phyloP scores from a whole-genome alignment of 2,888 invertebrate genomes.

The Morinoia aosen region DNA sequence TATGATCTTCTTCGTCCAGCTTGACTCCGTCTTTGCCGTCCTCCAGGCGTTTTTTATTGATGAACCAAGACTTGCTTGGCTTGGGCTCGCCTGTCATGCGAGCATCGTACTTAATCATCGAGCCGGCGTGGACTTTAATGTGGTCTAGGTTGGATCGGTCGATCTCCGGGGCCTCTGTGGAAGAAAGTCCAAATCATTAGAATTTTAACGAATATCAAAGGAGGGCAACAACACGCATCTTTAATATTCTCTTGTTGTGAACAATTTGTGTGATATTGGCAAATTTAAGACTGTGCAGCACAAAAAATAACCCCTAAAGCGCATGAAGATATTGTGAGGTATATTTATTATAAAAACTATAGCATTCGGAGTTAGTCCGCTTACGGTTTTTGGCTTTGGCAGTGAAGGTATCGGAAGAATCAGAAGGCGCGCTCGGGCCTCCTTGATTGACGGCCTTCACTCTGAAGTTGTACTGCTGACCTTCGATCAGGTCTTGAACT shows the following conservation, averaged over 20 bases:
- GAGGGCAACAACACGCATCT: neutral
- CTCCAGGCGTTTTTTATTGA: constrained; percentile 86
- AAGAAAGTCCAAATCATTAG: neutral
- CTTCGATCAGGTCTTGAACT: constrained; percentile 91
- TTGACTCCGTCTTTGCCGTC: constrained; percentile 72
- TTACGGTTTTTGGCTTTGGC: constrained; percentile 86
- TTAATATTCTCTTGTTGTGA: neutral
- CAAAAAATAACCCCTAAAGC: neutral
- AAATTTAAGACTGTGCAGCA: neutral
- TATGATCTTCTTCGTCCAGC: constrained; percentile 87
- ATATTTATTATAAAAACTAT: neutral
- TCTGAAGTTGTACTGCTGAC: constrained; percentile 95
- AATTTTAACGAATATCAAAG: neutral
- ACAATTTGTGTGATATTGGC: neutral
- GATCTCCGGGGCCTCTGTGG: constrained; percentile 88
- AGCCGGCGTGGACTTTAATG: constrained; percentile 92
- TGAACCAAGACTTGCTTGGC: constrained; percentile 93
- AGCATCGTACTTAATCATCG: constrained; percentile 89
- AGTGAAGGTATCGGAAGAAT: constrained; percentile 84
- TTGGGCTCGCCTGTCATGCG: constrained; percentile 97
- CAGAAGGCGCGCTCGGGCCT: constrained; percentile 88
- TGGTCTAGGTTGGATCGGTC: constrained; percentile 91
- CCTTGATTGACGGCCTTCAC: constrained; percentile 96
- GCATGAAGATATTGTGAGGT: neutral
- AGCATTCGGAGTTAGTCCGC: constrained; percentile 32